Conservation (phyloP, 1,140 invertebrate species). For the Drosophila bocqueti region DNA sequence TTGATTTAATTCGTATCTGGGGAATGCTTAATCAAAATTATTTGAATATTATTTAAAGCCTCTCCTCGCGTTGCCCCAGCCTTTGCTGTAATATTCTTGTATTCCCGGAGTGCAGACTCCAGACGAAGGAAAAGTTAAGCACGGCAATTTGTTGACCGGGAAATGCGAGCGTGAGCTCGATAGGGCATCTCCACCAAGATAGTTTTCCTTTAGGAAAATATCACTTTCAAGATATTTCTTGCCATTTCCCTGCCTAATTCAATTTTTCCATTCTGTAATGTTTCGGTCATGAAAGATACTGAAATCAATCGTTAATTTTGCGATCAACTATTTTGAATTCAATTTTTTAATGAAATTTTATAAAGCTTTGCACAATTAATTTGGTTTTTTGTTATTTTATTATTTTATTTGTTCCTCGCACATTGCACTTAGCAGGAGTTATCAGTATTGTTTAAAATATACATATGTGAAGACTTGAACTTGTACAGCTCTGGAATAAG, state of each 20-base stretch:
- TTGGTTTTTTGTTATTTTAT: no score
- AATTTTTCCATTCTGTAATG: no score
- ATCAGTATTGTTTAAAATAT: no score
- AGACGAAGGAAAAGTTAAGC: conserved; percentile 14
- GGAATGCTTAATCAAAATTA: conserved; percentile 81
- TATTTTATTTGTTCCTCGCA: no score
- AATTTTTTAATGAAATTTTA: no score
- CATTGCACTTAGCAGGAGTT: no score
- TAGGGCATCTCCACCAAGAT: conserved; percentile 8
- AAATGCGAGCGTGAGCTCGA: conserved; percentile 42
- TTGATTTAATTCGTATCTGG: conserved; percentile 82
- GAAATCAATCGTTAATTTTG: neutral
- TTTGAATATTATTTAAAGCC: conserved; percentile 23
- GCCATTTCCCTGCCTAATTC: neutral
- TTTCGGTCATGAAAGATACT: neutral
- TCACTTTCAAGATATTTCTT: neutral
- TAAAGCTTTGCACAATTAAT: no score
- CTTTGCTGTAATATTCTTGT: neutral
- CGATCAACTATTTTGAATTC: no score
- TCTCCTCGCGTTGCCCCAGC: neutral
- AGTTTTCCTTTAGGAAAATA: conserved; percentile 15
- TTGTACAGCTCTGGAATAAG: neutral
- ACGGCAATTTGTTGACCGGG: conserved; percentile 2
- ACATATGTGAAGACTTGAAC: neutral
- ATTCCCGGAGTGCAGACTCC: neutral